Percentiles rank a stretch among this genome's conserved stretches.
Evolutionary conservation across 2,888 invertebrate species (phyloP).

Genomic region (Oxyscelio sp.): DNA sequence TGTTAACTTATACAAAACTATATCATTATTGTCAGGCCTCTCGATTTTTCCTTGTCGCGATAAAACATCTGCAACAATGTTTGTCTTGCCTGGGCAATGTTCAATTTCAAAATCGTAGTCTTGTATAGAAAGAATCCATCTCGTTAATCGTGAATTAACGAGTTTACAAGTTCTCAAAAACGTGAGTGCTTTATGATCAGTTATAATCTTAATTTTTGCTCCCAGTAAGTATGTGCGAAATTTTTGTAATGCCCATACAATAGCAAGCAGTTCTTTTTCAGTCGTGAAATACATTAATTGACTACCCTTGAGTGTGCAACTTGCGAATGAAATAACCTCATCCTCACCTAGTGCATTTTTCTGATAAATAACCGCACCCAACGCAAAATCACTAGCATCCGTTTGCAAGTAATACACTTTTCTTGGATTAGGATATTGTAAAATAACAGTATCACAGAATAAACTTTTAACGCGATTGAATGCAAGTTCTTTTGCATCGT

Average conservation of each 20-base stretch:
- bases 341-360: background rate
- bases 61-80: conserved; percentile 72
- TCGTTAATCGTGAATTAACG: conserved; percentile 72
- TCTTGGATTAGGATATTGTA: conserved; percentile 7
- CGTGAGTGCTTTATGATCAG: conserved; percentile 78
- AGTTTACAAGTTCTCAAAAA: conserved; percentile 79
- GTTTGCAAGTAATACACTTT: conserved; percentile 59
- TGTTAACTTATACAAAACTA: background rate
- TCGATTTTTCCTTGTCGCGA: background rate
- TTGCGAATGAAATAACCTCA: conserved; percentile 73
- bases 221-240: conserved; percentile 67
- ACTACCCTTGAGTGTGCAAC: conserved; percentile 66
- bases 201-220: conserved; percentile 70
- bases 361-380: conserved; percentile 50
- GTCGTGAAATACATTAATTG: conserved; percentile 40
- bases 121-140: background rate
- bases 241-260: too few species aligned
- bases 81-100: conserved; percentile 70
- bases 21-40: background rate
- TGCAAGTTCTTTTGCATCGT: conserved; percentile 2
- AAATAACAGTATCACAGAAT: background rate
- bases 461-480: conserved; percentile 49
- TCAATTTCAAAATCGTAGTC: background rate
- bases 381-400: conserved; percentile 64
- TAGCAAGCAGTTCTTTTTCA: conserved; percentile 54